phyloP scores from a whole-genome alignment of 2,113 vertebrate species.

The Syrmaticus mikado region DNA sequence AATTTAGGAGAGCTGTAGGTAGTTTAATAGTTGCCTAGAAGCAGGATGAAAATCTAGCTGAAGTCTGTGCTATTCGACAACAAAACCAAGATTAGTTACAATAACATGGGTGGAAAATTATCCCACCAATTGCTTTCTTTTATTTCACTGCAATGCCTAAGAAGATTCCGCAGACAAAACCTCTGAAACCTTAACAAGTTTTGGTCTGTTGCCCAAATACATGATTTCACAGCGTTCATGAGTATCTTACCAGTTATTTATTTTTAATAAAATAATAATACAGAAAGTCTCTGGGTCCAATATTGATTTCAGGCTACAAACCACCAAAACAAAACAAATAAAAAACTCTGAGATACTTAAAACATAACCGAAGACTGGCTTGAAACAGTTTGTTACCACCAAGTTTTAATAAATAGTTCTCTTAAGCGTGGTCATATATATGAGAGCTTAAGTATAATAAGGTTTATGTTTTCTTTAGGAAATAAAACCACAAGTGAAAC shows the following conservation, averaged over 20 bases:
- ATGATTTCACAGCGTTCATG: not conserved
- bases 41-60: not conserved
- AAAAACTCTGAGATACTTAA: not conserved
- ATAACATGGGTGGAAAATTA: not conserved
- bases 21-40: not conserved
- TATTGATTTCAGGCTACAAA: not conserved
- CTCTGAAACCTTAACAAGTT: not conserved
- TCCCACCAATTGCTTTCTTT: not conserved
- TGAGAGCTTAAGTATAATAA: constrained; percentile 18
- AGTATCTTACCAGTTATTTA: not conserved
- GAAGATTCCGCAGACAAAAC: not conserved
- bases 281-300: not conserved
- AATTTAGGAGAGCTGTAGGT: not conserved
- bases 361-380: not conserved
- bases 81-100: not conserved
- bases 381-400: constrained; percentile 49
- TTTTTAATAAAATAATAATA: not conserved
- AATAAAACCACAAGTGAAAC: constrained; percentile 69
- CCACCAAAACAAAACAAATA: not conserved
- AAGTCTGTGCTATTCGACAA: not conserved
- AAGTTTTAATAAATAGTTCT: constrained; percentile 61
- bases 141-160: not conserved
- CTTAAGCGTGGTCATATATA: constrained; percentile 12
- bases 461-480: constrained; percentile 56
- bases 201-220: not conserved